Evolutionary conservation across 2,797 vertebrate species (phyloP).

Genomic region (Petrocephalus schoutedeni): DNA sequence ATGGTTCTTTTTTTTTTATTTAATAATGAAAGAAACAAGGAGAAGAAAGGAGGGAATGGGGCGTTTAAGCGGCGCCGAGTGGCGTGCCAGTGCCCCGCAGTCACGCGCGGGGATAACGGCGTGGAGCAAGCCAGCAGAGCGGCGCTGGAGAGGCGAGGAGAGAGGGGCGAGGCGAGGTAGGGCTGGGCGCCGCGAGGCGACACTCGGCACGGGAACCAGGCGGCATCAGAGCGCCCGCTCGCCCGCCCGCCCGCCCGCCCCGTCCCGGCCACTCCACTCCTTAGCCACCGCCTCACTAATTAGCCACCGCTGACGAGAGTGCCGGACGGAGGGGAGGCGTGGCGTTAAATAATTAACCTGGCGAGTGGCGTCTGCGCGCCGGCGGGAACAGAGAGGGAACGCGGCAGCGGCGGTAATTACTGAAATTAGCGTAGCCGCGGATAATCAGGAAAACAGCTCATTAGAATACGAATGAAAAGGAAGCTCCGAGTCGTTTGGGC

Average conservation of each 20-base stretch:
- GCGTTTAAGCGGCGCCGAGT: slow-evolving; percentile 28
- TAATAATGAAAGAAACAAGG: slow-evolving; percentile 51
- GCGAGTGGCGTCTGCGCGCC: slow-evolving; percentile 38
- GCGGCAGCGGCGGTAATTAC: slow-evolving; percentile 48
- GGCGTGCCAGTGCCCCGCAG: slow-evolving; percentile 18
- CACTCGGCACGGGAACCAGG: background rate
- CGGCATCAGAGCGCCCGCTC: background rate
- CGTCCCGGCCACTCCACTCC: slow-evolving; percentile 34
- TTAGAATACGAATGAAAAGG: slow-evolving; percentile 24
- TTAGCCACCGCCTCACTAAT: background rate
- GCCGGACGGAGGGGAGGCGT: slow-evolving; percentile 6
- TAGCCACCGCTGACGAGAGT: background rate
- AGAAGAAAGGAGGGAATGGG: slow-evolving; percentile 24
- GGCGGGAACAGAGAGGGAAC: slow-evolving; percentile 35
- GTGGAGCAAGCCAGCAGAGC: background rate
- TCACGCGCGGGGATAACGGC: background rate
- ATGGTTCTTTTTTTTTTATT: slow-evolving; percentile 70
- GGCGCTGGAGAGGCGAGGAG: slow-evolving; percentile 35
- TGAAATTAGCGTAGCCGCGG: slow-evolving; percentile 48
- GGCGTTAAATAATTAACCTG: slow-evolving; percentile 63
- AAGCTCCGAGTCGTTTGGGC: background rate
- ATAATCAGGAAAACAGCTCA: slow-evolving; percentile 27
- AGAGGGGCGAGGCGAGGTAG: background rate
- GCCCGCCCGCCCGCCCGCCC: slow-evolving; percentile 38
- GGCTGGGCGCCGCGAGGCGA: background rate